Evolutionary conservation across 2,113 vertebrate genomes (phyloP).

Genomic region (Myiopsitta monachus): DNA sequence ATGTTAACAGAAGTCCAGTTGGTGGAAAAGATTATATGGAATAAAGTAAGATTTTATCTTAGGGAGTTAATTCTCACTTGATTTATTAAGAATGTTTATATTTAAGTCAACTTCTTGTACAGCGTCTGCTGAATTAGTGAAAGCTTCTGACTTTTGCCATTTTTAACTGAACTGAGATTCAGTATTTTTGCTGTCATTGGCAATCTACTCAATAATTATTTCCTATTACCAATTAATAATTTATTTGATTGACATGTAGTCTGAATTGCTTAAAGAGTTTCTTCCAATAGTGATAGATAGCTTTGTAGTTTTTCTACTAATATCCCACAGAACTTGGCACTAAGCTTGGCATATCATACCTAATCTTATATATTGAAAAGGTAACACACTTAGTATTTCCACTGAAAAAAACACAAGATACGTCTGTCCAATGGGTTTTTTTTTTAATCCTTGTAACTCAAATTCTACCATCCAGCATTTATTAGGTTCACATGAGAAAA

Average conservation of each 20-base stretch:
- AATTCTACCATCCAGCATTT: neutral
- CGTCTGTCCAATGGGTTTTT: neutral
- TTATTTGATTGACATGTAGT: neutral
- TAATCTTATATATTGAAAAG: neutral
- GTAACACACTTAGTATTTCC: neutral
- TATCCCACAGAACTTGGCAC: neutral
- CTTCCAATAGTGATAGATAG: neutral
- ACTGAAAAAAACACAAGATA: neutral
- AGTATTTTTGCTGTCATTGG: neutral
- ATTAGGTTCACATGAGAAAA: neutral
- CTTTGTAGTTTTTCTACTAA: neutral
- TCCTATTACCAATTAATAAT: neutral
- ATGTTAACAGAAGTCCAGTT: neutral
- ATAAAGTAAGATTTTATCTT: neutral
- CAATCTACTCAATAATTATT: neutral
- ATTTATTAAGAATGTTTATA: neutral
- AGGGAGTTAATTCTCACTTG: neutral
- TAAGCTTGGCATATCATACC: neutral
- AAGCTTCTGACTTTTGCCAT: neutral
- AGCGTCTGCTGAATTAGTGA: neutral
- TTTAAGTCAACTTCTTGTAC: neutral
- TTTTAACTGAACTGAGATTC: neutral
- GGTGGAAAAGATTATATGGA: neutral
- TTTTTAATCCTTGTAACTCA: neutral
- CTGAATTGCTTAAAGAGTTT: neutral